These are phyloP conservation scores for Hecatera dysodea DNA, from an alignment of 2,888 invertebrate genomes.

Conservation along the genomic window DNA sequence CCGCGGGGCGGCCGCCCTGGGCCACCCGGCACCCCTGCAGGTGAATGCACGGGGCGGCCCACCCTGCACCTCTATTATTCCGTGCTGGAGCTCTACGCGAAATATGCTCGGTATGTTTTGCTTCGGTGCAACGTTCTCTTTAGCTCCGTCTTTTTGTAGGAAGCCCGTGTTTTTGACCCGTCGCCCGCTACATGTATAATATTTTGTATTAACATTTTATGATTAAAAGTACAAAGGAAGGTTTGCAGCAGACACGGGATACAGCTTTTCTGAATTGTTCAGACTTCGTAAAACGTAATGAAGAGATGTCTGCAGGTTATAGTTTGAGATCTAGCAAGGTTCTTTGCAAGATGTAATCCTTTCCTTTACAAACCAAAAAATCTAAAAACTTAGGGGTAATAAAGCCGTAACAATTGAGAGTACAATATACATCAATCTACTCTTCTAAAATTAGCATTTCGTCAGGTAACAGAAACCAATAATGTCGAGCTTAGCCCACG, in stretches of 20 bases:
- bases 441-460: conserved; percentile 15
- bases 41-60: conserved; percentile 80
- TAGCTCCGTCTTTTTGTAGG: conserved; percentile 72
- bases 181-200: conserved; percentile 55
- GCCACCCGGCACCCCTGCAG: conserved; percentile 63
- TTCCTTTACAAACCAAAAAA: too few species aligned
- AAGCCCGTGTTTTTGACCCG: conserved; percentile 68
- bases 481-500: conserved; percentile 20
- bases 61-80: conserved; percentile 70
- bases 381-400: neutral
- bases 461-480: conserved; percentile 33
- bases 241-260: conserved; percentile 55
- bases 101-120: conserved; percentile 68
- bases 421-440: conserved; percentile 32
- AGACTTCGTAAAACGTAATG: conserved; percentile 16
- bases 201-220: conserved; percentile 64
- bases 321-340: neutral
- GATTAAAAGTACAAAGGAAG: conserved; percentile 61
- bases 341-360: neutral
- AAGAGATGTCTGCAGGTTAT: conserved; percentile 12
- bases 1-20: conserved; percentile 29
- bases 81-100: conserved; percentile 65
- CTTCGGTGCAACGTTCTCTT: conserved; percentile 73
- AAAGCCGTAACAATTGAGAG: neutral
- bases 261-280: conserved; percentile 38